These are phyloP conservation scores for Nomada hirtipes DNA, from an alignment of 2,888 invertebrate genomes.

Conservation along the genomic window DNA sequence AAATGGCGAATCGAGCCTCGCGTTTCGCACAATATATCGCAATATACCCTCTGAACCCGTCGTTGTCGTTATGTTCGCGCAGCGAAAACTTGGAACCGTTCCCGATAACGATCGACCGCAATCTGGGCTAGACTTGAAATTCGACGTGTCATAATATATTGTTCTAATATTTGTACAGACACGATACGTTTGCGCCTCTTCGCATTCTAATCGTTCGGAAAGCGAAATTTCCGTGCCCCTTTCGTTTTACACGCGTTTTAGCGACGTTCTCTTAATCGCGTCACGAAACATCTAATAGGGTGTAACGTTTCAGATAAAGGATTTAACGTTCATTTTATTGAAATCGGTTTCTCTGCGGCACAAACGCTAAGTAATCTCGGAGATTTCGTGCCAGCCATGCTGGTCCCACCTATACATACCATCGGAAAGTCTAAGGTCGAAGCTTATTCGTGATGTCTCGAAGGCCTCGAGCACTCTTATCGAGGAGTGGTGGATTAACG, in stretches of 20 bases:
- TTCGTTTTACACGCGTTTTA: too few relatives aligned
- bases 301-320: background rate
- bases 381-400: conserved; percentile 63
- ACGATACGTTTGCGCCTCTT: conserved; percentile 14
- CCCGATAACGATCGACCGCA: conserved; percentile 64
- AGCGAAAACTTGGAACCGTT: conserved; percentile 35
- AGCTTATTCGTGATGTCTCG: conserved; percentile 74
- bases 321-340: background rate
- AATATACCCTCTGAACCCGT: conserved; percentile 10
- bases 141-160: conserved; percentile 55
- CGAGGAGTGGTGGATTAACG: conserved; percentile 84
- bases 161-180: conserved; percentile 58
- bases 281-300: too few relatives aligned
- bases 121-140: conserved; percentile 60
- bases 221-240: too few relatives aligned
- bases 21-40: background rate
- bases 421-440: conserved; percentile 72
- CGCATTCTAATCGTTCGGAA: background rate
- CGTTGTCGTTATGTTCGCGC: conserved; percentile 38
- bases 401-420: conserved; percentile 59
- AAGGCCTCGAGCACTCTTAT: conserved; percentile 81
- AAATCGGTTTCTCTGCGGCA: conserved; percentile 12
- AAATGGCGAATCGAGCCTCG: too few relatives aligned
- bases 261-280: background rate
- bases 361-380: conserved; percentile 17